Conservation (phyloP, 2,113 vertebrate genomes). For the Heteronetta atricapilla region DNA sequence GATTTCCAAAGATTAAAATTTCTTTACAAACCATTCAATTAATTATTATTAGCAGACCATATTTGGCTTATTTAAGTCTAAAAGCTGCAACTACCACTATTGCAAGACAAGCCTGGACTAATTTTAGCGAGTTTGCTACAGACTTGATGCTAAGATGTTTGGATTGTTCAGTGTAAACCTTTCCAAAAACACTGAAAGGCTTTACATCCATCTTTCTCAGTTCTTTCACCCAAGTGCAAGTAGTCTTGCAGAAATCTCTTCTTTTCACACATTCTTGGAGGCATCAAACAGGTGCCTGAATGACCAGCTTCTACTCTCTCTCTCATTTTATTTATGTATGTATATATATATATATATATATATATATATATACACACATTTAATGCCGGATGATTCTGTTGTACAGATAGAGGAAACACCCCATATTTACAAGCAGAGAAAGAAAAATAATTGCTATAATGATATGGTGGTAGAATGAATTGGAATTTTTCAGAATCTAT, state of each 20-base stretch:
- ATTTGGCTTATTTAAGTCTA: background rate
- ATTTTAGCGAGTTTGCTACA: background rate
- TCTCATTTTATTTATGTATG: background rate
- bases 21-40: background rate
- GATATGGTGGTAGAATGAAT: background rate
- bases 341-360: background rate
- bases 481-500: no score
- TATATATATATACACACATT: no score
- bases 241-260: background rate
- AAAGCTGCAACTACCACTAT: background rate
- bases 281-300: background rate
- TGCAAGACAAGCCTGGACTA: background rate
- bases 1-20: background rate
- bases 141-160: background rate
- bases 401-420: background rate
- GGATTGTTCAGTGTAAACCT: background rate
- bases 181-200: background rate
- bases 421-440: background rate
- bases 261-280: background rate
- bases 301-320: background rate
- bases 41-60: background rate
- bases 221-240: background rate
- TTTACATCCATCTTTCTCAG: background rate
- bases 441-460: background rate
- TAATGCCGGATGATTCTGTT: background rate